These are phyloP conservation scores for Yponomeuta cagnagella DNA, from an alignment of 2,888 invertebrate species.

Conservation along the genomic window DNA sequence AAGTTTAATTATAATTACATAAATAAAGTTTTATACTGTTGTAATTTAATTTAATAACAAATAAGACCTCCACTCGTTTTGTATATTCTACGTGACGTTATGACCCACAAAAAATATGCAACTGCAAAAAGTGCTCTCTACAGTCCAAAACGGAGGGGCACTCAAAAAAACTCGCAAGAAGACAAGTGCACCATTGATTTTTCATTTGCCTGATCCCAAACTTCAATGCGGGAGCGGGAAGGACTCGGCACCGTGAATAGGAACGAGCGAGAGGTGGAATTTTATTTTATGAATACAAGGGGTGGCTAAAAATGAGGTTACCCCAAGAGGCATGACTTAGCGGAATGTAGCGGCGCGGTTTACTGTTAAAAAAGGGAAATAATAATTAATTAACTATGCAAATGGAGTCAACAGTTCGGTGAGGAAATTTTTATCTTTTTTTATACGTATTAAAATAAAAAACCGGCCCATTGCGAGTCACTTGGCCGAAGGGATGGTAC, in stretches of 20 bases:
- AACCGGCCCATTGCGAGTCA: too few relatives aligned
- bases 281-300: constrained; percentile 50
- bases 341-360: constrained; percentile 12
- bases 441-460: too few relatives aligned
- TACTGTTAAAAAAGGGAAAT: constrained; percentile 4
- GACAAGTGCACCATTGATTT: constrained; percentile 39
- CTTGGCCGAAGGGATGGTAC: too few relatives aligned
- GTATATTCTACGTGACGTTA: neutral
- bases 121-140: neutral
- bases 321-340: constrained; percentile 11
- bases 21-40: too few relatives aligned
- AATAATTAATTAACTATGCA: constrained; percentile 3
- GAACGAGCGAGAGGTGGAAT: constrained; percentile 21
- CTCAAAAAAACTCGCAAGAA: neutral
- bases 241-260: constrained; percentile 4
- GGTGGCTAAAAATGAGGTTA: constrained; percentile 24
- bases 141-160: neutral
- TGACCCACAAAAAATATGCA: neutral
- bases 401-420: neutral
- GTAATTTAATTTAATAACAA: too few relatives aligned
- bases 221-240: constrained; percentile 34
- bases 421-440: neutral
- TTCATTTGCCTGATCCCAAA: constrained; percentile 47
- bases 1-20: too few relatives aligned
- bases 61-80: too few relatives aligned